phyloP scores from a whole-genome alignment of 2,888 invertebrate genomes.

The Amiota minor region DNA sequence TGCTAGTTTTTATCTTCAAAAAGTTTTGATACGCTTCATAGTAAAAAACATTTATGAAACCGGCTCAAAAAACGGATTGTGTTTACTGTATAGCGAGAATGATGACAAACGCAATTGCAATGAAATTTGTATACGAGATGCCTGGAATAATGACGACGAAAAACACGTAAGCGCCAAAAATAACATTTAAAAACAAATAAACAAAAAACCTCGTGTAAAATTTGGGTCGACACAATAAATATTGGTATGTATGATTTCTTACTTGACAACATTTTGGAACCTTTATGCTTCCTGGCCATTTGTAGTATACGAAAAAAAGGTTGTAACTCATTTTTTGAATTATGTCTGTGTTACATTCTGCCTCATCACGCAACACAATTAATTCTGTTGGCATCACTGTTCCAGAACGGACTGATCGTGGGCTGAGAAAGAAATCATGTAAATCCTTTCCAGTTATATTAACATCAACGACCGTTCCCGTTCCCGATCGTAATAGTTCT shows the following conservation, averaged over 20 bases:
- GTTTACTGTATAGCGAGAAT: no score
- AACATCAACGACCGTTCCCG: conserved; percentile 91
- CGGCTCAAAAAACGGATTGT: no score
- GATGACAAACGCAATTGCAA: no score
- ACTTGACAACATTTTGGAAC: conserved; percentile 90
- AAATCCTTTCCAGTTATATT: conserved; percentile 83
- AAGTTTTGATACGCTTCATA: no score
- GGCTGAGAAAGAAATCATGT: conserved; percentile 92
- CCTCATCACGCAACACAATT: conserved; percentile 84
- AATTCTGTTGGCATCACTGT: conserved; percentile 95
- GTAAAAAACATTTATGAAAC: no score
- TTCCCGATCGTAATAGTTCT: conserved; percentile 87
- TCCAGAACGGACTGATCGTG: conserved; percentile 90
- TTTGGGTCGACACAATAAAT: neutral
- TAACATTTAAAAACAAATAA: no score
- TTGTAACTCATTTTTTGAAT: conserved; percentile 90
- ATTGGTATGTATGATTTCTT: conserved; percentile 44
- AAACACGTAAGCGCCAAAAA: no score
- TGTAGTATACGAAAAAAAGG: conserved; percentile 92
- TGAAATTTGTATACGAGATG: no score
- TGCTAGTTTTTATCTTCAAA: no score
- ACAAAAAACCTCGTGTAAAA: neutral
- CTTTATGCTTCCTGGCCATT: conserved; percentile 95
- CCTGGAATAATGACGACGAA: no score
- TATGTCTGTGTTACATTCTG: conserved; percentile 83